Base-by-base conservation (phyloP, 1,140 invertebrate genomes). In the Drosophila lacertosa region DNA sequence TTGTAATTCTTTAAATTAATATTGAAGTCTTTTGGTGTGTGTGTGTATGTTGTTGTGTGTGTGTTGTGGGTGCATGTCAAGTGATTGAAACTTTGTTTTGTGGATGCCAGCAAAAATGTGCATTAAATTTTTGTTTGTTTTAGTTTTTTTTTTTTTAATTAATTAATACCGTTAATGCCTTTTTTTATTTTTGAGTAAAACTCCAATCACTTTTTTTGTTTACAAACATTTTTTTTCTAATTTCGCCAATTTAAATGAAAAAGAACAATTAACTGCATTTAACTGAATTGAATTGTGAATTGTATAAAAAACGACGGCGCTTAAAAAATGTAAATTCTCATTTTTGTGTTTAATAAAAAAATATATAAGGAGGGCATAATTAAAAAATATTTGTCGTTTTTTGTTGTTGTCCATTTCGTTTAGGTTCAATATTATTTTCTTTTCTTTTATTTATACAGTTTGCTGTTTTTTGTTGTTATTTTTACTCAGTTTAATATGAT, bases 1-100 rank as follows among this genome's bases (percentile, higher is more conserved):
- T 74, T 74, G n/a, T 29, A 50, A 66, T 75, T 75, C n/a, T 78
- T 59, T 57, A 75, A 80, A 86, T 77, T 77, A 82, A 86, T 86
- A 86, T 86, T 86, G 74, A 86, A 86, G 82, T 88, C 82, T 88
- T 86, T 86, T 88, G 77, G 77, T 86, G 77, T 81, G 22, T 68
- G 47, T 75, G 35, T 42, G 29, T 65, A 40, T 67, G 35, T 74
- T 44, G 33, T 24, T 53, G 35, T 44, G 42, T 44, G 40, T 48
- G 67, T 24, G 39, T 55, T 16, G 50, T 13, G 13, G 24, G 57
- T 51, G 60, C 29, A 37, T 53, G 39, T 67, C 54, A 88, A 86
- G 65, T 80, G 74, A 86, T 86, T 71, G 53, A 74, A 88, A 74
- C 53, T 45, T 55, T 40, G 29, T 26, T 53, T 69, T 39, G 33